Percentiles rank a stretch among this genome's conserved stretches.
phyloP scores from a whole-genome alignment of 2,888 invertebrate genomes.

The Trimorus sp. region DNA sequence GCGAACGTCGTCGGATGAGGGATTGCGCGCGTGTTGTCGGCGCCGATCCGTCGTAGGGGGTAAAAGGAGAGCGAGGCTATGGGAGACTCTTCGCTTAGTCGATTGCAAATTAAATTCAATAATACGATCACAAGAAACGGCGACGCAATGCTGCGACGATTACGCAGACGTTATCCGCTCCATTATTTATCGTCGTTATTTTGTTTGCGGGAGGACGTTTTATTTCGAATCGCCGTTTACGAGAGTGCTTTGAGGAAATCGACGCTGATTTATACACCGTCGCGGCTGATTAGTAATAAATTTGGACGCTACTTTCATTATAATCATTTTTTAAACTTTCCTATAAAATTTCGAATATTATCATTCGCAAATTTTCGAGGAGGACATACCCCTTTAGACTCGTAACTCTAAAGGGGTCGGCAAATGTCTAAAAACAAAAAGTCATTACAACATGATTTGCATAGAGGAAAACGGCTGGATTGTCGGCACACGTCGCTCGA shows the following conservation, averaged over 20 bases:
- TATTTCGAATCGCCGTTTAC: slow-evolving; percentile 11
- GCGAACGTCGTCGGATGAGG: slow-evolving; percentile 50
- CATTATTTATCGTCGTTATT: slow-evolving; percentile 58
- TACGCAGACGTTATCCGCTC: slow-evolving; percentile 50
- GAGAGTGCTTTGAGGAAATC: slow-evolving; percentile 5
- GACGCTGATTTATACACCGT: not conserved
- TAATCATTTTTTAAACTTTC: not conserved
- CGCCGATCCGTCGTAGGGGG: slow-evolving; percentile 34
- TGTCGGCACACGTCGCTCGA: not conserved
- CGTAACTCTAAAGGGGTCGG: not conserved
- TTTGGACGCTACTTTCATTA: not conserved
- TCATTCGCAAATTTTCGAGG: too few relatives aligned
- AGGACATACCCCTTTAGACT: too few relatives aligned
- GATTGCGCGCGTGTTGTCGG: slow-evolving; percentile 34
- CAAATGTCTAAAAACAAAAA: too few relatives aligned
- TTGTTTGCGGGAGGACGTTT: slow-evolving; percentile 29
- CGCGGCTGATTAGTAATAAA: not conserved
- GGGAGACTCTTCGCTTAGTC: slow-evolving; percentile 64
- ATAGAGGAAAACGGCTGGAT: not conserved
- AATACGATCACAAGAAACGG: slow-evolving; percentile 58
- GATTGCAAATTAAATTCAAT: slow-evolving; percentile 64
- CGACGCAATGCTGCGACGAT: slow-evolving; percentile 50
- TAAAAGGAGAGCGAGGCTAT: slow-evolving; percentile 68
- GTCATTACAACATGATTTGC: not conserved
- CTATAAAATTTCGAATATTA: too few relatives aligned